phyloP scores from a whole-genome alignment of 2,797 vertebrate genomes.

The Poeciliopsis gracilis region DNA sequence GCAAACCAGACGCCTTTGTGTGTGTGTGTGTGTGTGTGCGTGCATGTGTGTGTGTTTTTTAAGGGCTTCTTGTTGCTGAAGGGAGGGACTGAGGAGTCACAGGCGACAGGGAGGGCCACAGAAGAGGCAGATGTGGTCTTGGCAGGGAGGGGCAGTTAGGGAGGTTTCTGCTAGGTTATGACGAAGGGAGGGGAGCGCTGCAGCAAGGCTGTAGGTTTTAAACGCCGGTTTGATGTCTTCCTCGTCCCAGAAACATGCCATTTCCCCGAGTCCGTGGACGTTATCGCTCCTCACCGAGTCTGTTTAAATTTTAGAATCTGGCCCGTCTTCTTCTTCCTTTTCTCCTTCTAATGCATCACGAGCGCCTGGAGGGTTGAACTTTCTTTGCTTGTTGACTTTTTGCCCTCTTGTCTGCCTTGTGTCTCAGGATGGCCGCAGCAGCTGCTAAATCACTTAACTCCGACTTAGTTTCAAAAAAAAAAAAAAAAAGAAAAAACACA shows the following conservation, averaged over 20 bases:
- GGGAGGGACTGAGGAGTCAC: constrained; percentile 43
- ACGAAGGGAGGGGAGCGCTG: constrained; percentile 12
- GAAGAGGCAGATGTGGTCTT: constrained; percentile 49
- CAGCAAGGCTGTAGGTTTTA: constrained; percentile 32
- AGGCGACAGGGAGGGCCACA: constrained; percentile 35
- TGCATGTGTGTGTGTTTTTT: background rate
- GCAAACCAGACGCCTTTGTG: constrained; percentile 62
- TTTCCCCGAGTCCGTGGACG: constrained; percentile 16
- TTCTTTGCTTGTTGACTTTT: constrained; percentile 54
- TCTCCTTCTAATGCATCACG: constrained; percentile 38
- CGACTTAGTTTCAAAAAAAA: constrained; percentile 14
- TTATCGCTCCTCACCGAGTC: constrained; percentile 31
- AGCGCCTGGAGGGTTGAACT: constrained; percentile 22
- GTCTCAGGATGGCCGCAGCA: constrained; percentile 31
- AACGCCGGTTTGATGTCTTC: constrained; percentile 18
- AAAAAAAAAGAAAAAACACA: constrained; percentile 1
- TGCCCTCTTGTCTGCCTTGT: constrained; percentile 47
- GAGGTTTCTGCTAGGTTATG: constrained; percentile 35
- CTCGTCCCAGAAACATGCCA: constrained; percentile 9
- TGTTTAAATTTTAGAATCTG: constrained; percentile 34
- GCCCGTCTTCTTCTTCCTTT: background rate
- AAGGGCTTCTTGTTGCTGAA: constrained; percentile 42
- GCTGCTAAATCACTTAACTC: constrained; percentile 45
- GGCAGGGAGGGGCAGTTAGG: constrained; percentile 32
- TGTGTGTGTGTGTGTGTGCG: background rate